Conservation (phyloP, 2,113 vertebrate species). For the Sterrhoptilus dennistouni region DNA sequence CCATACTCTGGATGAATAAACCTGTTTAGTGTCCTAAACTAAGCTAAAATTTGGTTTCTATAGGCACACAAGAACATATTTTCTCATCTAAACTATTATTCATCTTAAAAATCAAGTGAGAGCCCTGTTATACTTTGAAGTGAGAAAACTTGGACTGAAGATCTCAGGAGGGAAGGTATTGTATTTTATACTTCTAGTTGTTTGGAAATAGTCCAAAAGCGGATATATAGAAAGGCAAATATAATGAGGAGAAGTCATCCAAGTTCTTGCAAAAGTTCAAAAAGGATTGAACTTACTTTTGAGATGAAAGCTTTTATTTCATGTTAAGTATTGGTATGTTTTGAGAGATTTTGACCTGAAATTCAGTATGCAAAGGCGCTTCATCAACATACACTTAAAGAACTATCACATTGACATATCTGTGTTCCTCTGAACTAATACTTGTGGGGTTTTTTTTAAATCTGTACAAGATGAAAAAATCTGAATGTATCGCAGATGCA, state of each 20-base stretch:
- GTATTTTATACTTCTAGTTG: neutral
- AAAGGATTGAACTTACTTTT: neutral
- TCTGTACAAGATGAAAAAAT: neutral
- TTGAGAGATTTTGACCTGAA: neutral
- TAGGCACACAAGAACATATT: neutral
- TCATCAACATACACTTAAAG: neutral
- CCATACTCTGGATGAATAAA: neutral
- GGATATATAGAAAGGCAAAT: slow-evolving; percentile 4
- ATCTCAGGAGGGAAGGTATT: neutral
- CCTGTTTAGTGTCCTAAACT: neutral
- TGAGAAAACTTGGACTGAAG: neutral
- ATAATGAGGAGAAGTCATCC: neutral
- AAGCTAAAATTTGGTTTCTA: neutral
- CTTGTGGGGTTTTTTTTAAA: neutral
- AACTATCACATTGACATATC: neutral
- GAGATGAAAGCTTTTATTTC: neutral
- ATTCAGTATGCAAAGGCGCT: neutral
- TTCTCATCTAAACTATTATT: slow-evolving; percentile 7
- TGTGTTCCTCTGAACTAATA: neutral
- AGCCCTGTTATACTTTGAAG: neutral
- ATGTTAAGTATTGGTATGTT: neutral
- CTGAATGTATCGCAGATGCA: neutral
- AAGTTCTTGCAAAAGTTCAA: neutral
- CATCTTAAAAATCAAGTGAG: neutral
- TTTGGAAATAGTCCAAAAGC: neutral